A percentile compares a stretch with the other conserved stretches of the same genome.
Evolutionary conservation across 1,140 invertebrate species (phyloP).

Genomic region (Drosophila micromelanica): DNA sequence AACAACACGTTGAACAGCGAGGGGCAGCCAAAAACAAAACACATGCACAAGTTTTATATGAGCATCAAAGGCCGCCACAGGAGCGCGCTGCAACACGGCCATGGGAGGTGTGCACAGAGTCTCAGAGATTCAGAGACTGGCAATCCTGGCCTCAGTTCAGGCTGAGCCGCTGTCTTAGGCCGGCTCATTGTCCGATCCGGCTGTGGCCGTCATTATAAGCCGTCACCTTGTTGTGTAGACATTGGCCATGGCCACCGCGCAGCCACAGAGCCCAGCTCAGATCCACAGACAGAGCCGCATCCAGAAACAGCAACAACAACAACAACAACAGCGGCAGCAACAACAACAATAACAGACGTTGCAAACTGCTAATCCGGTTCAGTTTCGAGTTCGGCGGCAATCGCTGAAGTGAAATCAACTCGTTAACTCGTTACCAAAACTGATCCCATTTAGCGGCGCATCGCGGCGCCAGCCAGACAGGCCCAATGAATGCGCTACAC

Average conservation of each 20-base stretch:
- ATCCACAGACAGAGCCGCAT: conserved; percentile 20
- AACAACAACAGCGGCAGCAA: not conserved
- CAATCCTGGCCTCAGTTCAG: not conserved
- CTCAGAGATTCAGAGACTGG: not conserved
- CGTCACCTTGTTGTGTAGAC: conserved; percentile 82
- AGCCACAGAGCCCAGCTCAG: conserved; percentile 12
- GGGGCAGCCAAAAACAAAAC: conserved; percentile 12
- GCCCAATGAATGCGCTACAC: conserved; percentile 53
- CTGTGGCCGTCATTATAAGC: conserved; percentile 74
- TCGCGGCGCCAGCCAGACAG: conserved; percentile 58
- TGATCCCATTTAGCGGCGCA: conserved; percentile 82
- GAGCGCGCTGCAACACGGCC: conserved; percentile 46
- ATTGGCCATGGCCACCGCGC: conserved; percentile 80
- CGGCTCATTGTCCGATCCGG: conserved; percentile 38
- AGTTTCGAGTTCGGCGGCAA: conserved; percentile 62
- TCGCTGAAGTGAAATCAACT: conserved; percentile 83
- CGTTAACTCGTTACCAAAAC: conserved; percentile 84
- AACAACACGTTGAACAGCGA: conserved; percentile 11
- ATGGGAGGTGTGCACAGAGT: conserved; percentile 73
- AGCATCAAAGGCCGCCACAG: conserved; percentile 42
- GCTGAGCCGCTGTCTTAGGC: conserved; percentile 15
- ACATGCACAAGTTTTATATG: conserved; percentile 29
- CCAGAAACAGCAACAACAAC: conserved; percentile 7
- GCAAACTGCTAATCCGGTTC: conserved; percentile 78
- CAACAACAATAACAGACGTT: conserved; percentile 5